Percentiles rank a stretch among this genome's conserved stretches.
Evolutionary conservation across 1,140 invertebrate genomes (phyloP).

Genomic region (Diabrotica undecimpunctata): DNA sequence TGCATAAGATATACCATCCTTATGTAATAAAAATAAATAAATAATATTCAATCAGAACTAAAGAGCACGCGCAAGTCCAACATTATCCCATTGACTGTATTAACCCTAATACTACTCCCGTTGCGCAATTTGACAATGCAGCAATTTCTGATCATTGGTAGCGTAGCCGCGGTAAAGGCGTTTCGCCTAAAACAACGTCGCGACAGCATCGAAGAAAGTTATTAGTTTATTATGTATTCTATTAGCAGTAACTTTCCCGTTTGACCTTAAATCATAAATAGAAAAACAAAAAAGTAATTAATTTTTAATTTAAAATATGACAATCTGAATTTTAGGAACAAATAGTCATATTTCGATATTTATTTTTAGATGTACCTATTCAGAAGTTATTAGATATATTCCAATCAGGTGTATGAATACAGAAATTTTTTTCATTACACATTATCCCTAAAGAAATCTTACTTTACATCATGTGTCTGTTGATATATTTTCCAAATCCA

Average conservation of each 20-base stretch:
- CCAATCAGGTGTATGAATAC: neutral
- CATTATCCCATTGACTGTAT: constrained; percentile 30
- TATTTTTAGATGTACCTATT: neutral
- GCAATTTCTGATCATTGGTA: constrained; percentile 14
- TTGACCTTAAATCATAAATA: constrained; percentile 26
- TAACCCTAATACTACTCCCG: constrained; percentile 19
- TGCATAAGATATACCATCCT: neutral
- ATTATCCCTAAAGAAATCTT: constrained; percentile 8
- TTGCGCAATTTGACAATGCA: constrained; percentile 33
- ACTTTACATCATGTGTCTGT: constrained; percentile 31
- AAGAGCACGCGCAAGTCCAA: constrained; percentile 27
- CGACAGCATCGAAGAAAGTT: constrained; percentile 11
- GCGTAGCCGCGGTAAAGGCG: constrained; percentile 4
- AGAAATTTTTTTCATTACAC: neutral
- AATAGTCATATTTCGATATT: neutral
- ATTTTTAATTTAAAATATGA: no score
- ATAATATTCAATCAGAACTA: neutral
- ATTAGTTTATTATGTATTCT: constrained; percentile 14
- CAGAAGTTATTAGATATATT: neutral
- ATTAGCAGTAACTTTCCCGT: constrained; percentile 32
- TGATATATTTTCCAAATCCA: constrained; percentile 22
- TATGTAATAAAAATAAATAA: constrained; percentile 18
- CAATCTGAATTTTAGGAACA: no score
- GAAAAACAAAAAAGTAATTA: no score
- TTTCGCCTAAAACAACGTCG: constrained; percentile 14